Conservation (phyloP, 2,113 vertebrate genomes). For the Trematocara unimaculatum region DNA sequence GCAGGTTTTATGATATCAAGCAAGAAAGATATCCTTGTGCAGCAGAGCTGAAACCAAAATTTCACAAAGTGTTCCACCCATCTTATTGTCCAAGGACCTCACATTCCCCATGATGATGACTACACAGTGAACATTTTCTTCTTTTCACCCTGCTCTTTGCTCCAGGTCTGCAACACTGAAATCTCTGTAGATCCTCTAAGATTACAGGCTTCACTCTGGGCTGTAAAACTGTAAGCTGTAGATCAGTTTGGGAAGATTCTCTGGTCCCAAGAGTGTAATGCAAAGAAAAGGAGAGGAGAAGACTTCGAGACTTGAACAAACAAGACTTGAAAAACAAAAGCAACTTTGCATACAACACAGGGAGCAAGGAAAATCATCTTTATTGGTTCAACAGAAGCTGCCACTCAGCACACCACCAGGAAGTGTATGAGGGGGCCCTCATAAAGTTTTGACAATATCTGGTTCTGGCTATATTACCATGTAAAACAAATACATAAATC, state of each 20-base stretch:
- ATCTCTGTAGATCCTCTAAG: neutral
- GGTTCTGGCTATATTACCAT: neutral
- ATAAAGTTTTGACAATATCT: neutral
- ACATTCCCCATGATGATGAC: neutral
- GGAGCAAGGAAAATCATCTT: neutral
- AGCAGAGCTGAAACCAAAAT: neutral
- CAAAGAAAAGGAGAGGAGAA: neutral
- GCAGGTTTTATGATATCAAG: accelerated
- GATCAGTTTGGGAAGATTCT: neutral
- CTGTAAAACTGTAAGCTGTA: neutral
- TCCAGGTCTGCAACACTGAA: neutral
- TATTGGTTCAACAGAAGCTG: neutral
- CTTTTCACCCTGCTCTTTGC: neutral
- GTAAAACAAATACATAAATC: neutral
- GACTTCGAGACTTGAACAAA: neutral
- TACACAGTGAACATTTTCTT: neutral
- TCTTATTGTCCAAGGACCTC: neutral
- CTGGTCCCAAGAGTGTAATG: neutral
- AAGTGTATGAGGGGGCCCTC: neutral
- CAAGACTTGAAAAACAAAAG: neutral
- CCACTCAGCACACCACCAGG: neutral
- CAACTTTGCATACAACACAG: neutral
- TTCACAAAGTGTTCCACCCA: neutral
- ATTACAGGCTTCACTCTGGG: neutral
- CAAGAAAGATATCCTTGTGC: neutral